Evolutionary conservation across 2,113 vertebrate species (phyloP).

Genomic region (Caranx ignobilis): DNA sequence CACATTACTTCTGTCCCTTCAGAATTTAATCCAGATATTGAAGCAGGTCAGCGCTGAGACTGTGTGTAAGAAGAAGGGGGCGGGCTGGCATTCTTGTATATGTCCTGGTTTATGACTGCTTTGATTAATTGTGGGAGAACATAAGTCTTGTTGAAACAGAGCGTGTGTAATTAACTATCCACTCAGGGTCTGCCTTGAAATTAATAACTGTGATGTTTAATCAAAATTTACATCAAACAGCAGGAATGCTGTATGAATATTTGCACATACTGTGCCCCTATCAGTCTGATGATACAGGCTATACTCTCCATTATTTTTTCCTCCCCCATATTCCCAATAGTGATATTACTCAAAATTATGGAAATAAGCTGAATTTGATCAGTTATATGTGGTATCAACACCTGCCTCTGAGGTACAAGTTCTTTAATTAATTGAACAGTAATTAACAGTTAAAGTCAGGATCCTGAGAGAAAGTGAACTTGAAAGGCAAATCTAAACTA

Average conservation of each 20-base stretch:
- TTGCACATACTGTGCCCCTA: conserved; percentile 56
- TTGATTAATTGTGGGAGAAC: conserved; percentile 72
- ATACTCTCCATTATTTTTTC: conserved; percentile 49
- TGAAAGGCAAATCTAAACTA: conserved; percentile 80
- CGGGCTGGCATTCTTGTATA: conserved; percentile 37
- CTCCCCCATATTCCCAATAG: conserved; percentile 50
- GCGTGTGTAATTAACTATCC: conserved; percentile 76
- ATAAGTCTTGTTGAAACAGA: conserved; percentile 73
- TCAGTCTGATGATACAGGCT: conserved; percentile 47
- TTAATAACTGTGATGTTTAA: conserved; percentile 80
- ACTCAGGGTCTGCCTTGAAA: conserved; percentile 73
- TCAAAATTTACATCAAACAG: conserved; percentile 80
- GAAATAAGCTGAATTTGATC: conserved; percentile 67
- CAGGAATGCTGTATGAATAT: conserved; percentile 64
- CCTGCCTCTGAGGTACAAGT: conserved; percentile 75
- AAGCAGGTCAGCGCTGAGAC: conserved; percentile 49
- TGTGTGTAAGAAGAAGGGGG: conserved; percentile 1
- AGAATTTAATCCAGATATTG: conserved; percentile 36
- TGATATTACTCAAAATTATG: conserved; percentile 66
- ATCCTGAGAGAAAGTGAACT: conserved; percentile 76
- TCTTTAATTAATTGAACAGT: conserved; percentile 78
- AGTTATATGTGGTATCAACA: conserved; percentile 67
- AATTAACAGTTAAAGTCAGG: conserved; percentile 78
- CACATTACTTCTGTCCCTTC: neutral
- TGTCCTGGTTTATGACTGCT: conserved; percentile 65